Percentiles rank a stretch among this genome's conserved stretches.
Evolutionary conservation across 2,113 vertebrate species (phyloP).

Genomic region (Aegithalos caudatus): DNA sequence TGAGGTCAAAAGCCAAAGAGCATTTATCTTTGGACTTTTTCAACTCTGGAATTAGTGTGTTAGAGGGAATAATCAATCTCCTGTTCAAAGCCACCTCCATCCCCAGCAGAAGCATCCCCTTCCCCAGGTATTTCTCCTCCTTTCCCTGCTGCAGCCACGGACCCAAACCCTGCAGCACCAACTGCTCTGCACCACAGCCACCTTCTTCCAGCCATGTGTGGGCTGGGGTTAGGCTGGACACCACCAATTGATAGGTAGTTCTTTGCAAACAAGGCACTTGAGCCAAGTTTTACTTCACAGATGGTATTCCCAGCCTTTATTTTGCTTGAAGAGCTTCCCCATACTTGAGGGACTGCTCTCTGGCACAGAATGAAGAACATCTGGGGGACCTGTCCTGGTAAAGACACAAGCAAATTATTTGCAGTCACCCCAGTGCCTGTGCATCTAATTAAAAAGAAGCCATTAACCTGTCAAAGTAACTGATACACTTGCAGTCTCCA

Average conservation of each 20-base stretch:
- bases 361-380: background rate
- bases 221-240: background rate
- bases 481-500: background rate
- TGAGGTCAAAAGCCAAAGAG: background rate
- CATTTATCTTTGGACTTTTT: background rate
- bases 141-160: background rate
- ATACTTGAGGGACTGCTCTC: background rate
- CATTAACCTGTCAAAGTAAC: slow-evolving; percentile 21
- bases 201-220: background rate
- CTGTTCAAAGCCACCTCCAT: background rate
- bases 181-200: background rate
- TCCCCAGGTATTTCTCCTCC: background rate
- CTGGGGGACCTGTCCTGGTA: slow-evolving; percentile 33
- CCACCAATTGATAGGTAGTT: too few relatives aligned
- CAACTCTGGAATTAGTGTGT: background rate
- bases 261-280: background rate
- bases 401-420: slow-evolving; percentile 26
- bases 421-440: slow-evolving; percentile 30
- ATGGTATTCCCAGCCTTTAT: background rate
- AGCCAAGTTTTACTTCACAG: background rate
- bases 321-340: slow-evolving; percentile 43
- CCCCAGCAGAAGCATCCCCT: background rate
- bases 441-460: slow-evolving; percentile 45
- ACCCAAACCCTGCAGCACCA: background rate
- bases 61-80: background rate